Conservation (phyloP, 2,888 invertebrate genomes). For the Polymixis flavicincta region DNA sequence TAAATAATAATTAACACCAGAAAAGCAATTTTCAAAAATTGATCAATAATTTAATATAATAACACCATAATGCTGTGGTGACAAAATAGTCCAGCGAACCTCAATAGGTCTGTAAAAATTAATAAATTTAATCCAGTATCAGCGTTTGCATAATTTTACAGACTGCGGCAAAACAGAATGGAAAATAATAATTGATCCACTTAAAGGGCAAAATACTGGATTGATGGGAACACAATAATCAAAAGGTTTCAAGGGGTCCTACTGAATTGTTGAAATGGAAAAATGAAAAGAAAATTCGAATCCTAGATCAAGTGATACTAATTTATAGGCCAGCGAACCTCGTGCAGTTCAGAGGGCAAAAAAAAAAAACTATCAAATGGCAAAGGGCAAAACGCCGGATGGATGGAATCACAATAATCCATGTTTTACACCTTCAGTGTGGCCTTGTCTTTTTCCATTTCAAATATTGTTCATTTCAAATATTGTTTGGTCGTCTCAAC, state of each 20-base stretch:
- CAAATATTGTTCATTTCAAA: conserved; percentile 1
- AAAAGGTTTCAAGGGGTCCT: too few relatives aligned
- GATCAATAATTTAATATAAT: conserved; percentile 39
- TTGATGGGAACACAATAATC: too few relatives aligned
- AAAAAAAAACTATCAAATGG: too few relatives aligned
- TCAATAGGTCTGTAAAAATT: conserved; percentile 53
- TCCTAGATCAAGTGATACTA: not conserved
- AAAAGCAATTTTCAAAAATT: not conserved
- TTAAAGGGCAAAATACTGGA: not conserved
- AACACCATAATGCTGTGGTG: conserved; percentile 43
- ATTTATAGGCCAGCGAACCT: too few relatives aligned
- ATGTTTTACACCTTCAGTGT: too few relatives aligned
- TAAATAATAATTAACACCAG: too few relatives aligned
- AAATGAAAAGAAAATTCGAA: not conserved
- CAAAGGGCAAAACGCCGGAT: too few relatives aligned
- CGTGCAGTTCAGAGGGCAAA: too few relatives aligned
- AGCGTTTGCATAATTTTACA: conserved; percentile 33
- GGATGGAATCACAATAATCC: too few relatives aligned
- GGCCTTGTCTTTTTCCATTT: too few relatives aligned
- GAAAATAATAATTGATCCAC: not conserved
- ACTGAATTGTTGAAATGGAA: too few relatives aligned
- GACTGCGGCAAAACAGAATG: conserved; percentile 4
- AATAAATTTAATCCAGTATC: conserved; percentile 49
- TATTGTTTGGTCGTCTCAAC: not conserved
- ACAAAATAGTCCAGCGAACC: conserved; percentile 54